Base-by-base conservation (phyloP, 2,113 vertebrate species). In the Copsychus sechellarum region DNA sequence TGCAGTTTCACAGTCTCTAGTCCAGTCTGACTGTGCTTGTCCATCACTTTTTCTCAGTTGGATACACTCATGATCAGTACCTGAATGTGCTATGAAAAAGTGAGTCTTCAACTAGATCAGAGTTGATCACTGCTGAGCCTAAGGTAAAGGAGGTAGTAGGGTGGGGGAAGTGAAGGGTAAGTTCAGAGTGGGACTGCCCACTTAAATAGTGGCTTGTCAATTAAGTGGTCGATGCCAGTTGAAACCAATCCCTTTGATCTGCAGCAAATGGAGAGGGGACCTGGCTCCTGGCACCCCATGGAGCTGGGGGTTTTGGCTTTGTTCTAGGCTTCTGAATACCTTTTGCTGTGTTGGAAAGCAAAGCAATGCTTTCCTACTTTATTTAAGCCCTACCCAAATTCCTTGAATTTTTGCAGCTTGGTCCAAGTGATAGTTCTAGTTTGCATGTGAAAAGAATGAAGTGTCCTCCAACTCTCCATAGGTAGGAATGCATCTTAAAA, bases 381-480 rank as follows among this genome's bases (percentile, higher is more conserved):
- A 64, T 86, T 72, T 50, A 87, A 85, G 70, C 67, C 74, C 64
- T 96, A 66, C 92, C 91, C 90, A 92, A 85, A 95, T 95, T 94
- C 94, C 58, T 95, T 38, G 84, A 69, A 93, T 96, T 88, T 92
- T 90, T 96, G 85, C 58, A 80, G 45, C 29, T 90, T 47, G 51
- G 60, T 74, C 84, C 89, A 93, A 85, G 76, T 95, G 74, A 96
- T 95, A 36, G 81, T 78, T 92, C 58, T 88, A 74, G 42, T 93
- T 91, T 96, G 87, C 92, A 93, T 86, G 34, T 78, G 71, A 96
- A 94, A 95, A 95, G 89, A 85, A 45, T 48, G 38, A 93, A 65
- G 54, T 62, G 21, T 82, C 31, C 0, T 0, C 28, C 74, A 91
- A 8, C 16, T 93, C 87, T 95, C 70, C 34, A 14, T n/a, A 73